Evolutionary conservation across 2,113 vertebrate species (phyloP), one percentile per base, ranked within the genome.

Genomic region (Gavialis gangeticus): DNA sequence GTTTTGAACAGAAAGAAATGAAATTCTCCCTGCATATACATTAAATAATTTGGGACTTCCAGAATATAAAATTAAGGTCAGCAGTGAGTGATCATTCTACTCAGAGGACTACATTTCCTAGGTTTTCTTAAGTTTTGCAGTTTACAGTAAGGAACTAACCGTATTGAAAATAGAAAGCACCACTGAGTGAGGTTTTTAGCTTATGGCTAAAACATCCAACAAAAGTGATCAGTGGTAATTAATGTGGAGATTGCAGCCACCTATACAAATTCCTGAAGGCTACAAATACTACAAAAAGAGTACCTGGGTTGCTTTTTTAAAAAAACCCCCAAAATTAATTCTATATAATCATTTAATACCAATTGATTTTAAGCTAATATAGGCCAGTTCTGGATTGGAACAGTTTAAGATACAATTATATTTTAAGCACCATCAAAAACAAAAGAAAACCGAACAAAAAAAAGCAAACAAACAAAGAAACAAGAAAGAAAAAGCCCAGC

Each of bases 361-460:
- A 90, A 89, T 34, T 27, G 76, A 0, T 0, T 82, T 82, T 90
- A 34, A 9, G 21, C 81, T 54, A 55, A 81, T 96, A 87, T 79
- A 77, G 94, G 79, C 62, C 82, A 91, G 59, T 82, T 93, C 60
- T 87, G 69, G 46, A 90, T 27, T 22, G 3, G 13, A 91, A 82
- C 83, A 94, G 73, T 94, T 87, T 71, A 30, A 88, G 55, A 27
- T 14, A 75, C 60, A 6, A 94, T 75, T 87, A 54, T n/a, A 76
- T 85, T 94, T 81, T 28, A 25, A 46, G 69, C 57, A 87, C 12
- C 34, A 73, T 46, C 46, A 46, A 46, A 46, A 46, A 46, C 46
- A 46, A 46, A 46, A 46, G 46, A 46, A 60, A 46, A 4, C 16
- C 79, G 28, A 64, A 46, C 46, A 2, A 46, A 46, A 46, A 37